phyloP scores from a whole-genome alignment of 2,113 vertebrate species.

The Malurus cyaneus region DNA sequence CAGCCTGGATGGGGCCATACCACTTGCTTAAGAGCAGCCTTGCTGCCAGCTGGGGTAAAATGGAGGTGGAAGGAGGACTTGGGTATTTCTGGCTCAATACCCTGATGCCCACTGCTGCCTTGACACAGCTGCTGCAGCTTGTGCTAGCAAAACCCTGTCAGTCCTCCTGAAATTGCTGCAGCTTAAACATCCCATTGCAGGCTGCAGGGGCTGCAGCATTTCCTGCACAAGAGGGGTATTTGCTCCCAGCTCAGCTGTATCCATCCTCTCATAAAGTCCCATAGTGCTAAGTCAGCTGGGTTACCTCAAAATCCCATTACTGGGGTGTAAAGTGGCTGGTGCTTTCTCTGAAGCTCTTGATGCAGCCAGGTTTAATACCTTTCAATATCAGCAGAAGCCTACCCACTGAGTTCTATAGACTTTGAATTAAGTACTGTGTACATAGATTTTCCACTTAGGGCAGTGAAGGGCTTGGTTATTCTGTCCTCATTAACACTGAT shows the following conservation, averaged over 20 bases:
- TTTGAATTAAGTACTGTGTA: background rate
- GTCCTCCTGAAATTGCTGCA: background rate
- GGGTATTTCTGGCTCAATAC: background rate
- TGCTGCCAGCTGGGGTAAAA: background rate
- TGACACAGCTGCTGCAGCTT: background rate
- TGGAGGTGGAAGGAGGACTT: background rate
- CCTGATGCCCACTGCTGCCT: background rate
- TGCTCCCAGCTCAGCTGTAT: background rate
- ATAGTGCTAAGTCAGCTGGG: background rate
- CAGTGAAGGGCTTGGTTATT: background rate
- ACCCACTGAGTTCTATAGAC: background rate
- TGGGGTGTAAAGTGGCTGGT: background rate
- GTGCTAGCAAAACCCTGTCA: background rate
- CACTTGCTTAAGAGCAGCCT: background rate
- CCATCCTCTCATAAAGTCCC: background rate
- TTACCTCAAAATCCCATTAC: background rate
- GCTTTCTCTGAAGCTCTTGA: background rate
- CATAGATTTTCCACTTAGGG: background rate
- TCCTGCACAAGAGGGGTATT: background rate
- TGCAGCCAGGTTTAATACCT: background rate
- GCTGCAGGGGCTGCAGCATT: background rate
- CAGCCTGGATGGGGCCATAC: background rate
- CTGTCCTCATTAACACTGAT: background rate
- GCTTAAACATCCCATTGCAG: background rate
- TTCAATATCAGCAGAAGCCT: background rate